Percentiles rank a stretch among this genome's conserved stretches.
phyloP scores from a whole-genome alignment of 2,888 invertebrate species.

The Noctua janthina region DNA sequence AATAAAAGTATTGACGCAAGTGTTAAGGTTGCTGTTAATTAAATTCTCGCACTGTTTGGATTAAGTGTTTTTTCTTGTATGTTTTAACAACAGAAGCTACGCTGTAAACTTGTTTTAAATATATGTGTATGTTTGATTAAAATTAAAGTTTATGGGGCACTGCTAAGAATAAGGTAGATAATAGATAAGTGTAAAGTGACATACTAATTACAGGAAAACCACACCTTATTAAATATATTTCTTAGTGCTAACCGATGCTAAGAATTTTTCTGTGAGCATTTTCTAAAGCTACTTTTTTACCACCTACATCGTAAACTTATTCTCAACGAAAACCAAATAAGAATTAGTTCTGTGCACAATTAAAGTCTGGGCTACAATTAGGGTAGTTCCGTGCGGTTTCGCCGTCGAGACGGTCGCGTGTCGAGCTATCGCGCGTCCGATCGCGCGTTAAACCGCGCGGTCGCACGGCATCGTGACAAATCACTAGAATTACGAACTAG shows the following conservation, averaged over 20 bases:
- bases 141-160: not conserved
- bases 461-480: constrained; percentile 81
- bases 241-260: not conserved
- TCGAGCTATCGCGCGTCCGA: constrained; percentile 60
- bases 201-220: not conserved
- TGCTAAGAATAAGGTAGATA: not conserved
- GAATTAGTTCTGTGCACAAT: constrained; percentile 69
- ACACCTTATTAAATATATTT: not conserved
- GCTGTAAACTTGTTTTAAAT: constrained; percentile 14
- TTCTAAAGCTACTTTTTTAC: not conserved
- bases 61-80: constrained; percentile 41
- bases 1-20: constrained; percentile 74
- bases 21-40: constrained; percentile 68
- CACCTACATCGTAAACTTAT: constrained; percentile 17
- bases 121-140: not conserved
- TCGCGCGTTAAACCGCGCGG: constrained; percentile 59
- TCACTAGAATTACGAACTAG: constrained; percentile 82
- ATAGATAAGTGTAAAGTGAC: not conserved
- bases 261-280: not conserved
- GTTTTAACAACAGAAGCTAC: constrained; percentile 11
- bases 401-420: constrained; percentile 66
- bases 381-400: constrained; percentile 66
- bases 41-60: constrained; percentile 67
- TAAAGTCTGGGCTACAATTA: constrained; percentile 71
- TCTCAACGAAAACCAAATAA: constrained; percentile 69